Base-by-base conservation (phyloP, 2,113 vertebrate species). In the Entelurus aequoreus region DNA sequence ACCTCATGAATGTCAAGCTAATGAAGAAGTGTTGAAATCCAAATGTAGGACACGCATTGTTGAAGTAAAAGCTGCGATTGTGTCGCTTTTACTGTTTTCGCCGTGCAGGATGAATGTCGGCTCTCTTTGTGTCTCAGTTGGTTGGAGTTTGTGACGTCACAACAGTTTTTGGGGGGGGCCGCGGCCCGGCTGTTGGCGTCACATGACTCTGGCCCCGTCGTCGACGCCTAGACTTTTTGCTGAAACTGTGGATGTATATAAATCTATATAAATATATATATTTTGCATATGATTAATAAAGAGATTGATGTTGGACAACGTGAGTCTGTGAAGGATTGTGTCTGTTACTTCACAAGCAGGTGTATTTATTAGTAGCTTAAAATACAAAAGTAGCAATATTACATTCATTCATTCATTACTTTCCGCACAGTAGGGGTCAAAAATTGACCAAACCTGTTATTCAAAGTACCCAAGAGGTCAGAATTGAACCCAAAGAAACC, bases 1-100 rank as follows among this genome's bases (percentile, higher is more conserved):
- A 89, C 87, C 84, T 84, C 76, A 71, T 89, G 87, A 87, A 89
- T 89, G 87, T 89, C 63, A 61, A 75, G 66, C 54, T n/a, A 79
- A 69, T 11, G 42, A 46, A 68, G 65, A 66, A 49, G 35, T 75
- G 65, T 77, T 78, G 47, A 78, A 74, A 66, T 70, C 71, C 68
- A 76, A 74, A 82, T 66, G 5, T 40, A 74, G 60, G 51, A 74
- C 49, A 35, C 12, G 57, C 15, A 28, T 9, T 78, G 46, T 84
- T 66, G 62, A 54, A 79, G 79, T 85, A 71, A 62, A 70, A 73
- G 64, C 66, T 75, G 68, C 72, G 36, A 78, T 68, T 81, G 77
- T 80, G 10, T 59, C 65, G 19, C 75, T 68, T 14, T 28, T 54
- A 83, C 72, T 76, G 80, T 60, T 47, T 80, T 77, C 79, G 71